These are phyloP conservation scores for Aphaenogaster floridana DNA, from an alignment of 1,140 invertebrate genomes.

Conservation along the genomic window DNA sequence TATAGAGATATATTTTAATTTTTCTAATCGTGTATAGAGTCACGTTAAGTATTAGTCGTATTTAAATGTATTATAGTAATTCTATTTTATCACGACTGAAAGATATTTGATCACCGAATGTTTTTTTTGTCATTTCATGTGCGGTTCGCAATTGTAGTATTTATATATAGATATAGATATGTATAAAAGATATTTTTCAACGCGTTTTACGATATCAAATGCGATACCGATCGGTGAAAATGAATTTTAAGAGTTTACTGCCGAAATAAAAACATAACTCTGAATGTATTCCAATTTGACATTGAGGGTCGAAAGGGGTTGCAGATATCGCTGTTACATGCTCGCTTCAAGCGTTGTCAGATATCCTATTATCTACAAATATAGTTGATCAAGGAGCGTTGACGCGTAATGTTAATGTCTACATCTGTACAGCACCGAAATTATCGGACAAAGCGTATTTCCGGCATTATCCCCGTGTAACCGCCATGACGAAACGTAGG, in stretches of 20 bases:
- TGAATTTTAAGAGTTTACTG: slow-evolving; percentile 53
- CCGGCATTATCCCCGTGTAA: neutral
- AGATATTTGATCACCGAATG: slow-evolving; percentile 27
- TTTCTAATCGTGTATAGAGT: neutral
- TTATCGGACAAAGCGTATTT: neutral
- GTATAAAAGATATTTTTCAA: slow-evolving; percentile 32
- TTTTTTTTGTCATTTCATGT: slow-evolving; percentile 40
- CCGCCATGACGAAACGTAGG: slow-evolving; percentile 17
- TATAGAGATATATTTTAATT: neutral
- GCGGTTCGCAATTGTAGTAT: slow-evolving; percentile 24
- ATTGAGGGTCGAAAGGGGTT: neutral
- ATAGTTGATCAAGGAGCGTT: slow-evolving; percentile 24
- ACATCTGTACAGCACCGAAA: neutral
- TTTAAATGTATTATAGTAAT: neutral
- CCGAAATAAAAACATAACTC: slow-evolving; percentile 54
- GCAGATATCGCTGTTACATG: slow-evolving; percentile 8
- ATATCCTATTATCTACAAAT: slow-evolving; percentile 4
- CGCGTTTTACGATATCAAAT: slow-evolving; percentile 38
- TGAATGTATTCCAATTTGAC: slow-evolving; percentile 14
- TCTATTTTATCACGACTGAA: slow-evolving; percentile 4
- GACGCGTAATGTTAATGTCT: neutral
- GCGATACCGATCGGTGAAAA: slow-evolving; percentile 45
- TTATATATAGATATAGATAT: neutral
- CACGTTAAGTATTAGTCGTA: neutral
- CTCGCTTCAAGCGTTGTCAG: neutral